Evolutionary conservation across 1,140 invertebrate species (phyloP).

Genomic region (Ceratina japonica): DNA sequence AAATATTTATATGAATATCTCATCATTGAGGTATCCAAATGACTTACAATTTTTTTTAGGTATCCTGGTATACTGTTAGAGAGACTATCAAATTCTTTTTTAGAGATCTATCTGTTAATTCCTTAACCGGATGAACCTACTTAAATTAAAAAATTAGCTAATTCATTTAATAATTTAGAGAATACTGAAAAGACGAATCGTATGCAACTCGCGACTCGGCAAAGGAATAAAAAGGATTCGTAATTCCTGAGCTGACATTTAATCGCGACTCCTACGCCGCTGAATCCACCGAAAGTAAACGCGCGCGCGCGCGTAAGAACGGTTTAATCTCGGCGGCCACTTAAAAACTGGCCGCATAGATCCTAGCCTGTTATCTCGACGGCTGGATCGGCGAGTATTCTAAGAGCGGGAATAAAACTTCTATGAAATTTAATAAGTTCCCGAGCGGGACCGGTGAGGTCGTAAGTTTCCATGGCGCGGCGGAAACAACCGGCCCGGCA

Average conservation of each 20-base stretch:
- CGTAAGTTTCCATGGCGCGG: slow-evolving; percentile 69
- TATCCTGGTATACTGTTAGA: too few relatives aligned
- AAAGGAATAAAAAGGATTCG: slow-evolving; percentile 28
- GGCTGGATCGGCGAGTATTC: slow-evolving; percentile 65
- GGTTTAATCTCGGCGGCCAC: slow-evolving; percentile 74
- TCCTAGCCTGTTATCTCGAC: slow-evolving; percentile 64
- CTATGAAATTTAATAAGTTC: slow-evolving; percentile 78
- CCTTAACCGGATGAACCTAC: too few relatives aligned
- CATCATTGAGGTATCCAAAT: too few relatives aligned
- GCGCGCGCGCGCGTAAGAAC: slow-evolving; percentile 63
- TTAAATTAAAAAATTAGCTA: too few relatives aligned
- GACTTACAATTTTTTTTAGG: too few relatives aligned
- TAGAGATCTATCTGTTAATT: too few relatives aligned
- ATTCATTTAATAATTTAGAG: too few relatives aligned
- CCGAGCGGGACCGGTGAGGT: slow-evolving; percentile 53
- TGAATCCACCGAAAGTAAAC: slow-evolving; percentile 58
- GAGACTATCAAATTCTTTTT: too few relatives aligned
- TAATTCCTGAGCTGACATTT: slow-evolving; percentile 42
- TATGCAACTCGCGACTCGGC: neutral
- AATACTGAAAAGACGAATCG: neutral
- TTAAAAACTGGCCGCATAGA: slow-evolving; percentile 74
- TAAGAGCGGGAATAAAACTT: slow-evolving; percentile 72
- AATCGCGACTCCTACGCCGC: slow-evolving; percentile 36
- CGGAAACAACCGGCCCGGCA: slow-evolving; percentile 66
- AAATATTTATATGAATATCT: too few relatives aligned